Evolutionary conservation across 2,113 vertebrate genomes (phyloP).

Genomic region (Meleagris gallopavo): DNA sequence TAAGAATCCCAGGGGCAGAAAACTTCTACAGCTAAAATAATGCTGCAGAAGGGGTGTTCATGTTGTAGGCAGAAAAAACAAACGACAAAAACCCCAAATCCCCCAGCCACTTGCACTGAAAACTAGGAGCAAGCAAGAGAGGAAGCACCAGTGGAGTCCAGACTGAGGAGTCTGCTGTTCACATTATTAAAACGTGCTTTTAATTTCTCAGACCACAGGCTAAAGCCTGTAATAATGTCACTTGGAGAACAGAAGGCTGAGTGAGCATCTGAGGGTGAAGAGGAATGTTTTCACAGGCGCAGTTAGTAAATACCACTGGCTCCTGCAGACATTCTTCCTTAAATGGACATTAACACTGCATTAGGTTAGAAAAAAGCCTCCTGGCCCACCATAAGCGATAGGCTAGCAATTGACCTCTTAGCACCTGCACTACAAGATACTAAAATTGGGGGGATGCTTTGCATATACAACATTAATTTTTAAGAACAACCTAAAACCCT

Average conservation of each 20-base stretch:
- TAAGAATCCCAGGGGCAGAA: neutral
- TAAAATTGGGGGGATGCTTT: neutral
- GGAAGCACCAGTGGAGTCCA: neutral
- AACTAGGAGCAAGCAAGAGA: neutral
- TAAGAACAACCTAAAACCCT: neutral
- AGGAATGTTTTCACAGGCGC: slow-evolving; percentile 83
- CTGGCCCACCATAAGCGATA: slow-evolving; percentile 42
- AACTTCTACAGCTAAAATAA: neutral
- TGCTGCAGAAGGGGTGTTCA: neutral
- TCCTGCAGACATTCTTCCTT: slow-evolving; percentile 77
- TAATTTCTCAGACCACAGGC: slow-evolving; percentile 76
- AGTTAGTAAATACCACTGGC: slow-evolving; percentile 80
- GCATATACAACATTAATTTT: neutral
- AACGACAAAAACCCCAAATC: neutral
- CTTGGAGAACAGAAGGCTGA: slow-evolving; percentile 79
- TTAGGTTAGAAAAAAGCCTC: slow-evolving; percentile 49
- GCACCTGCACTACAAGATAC: slow-evolving; percentile 36
- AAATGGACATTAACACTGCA: slow-evolving; percentile 74
- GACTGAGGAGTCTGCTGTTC: slow-evolving; percentile 36
- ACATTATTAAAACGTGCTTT: slow-evolving; percentile 69
- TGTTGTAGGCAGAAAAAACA: neutral
- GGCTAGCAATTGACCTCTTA: slow-evolving; percentile 41
- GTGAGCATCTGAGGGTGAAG: slow-evolving; percentile 78
- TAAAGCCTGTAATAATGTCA: slow-evolving; percentile 76
- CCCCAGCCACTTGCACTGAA: neutral